Conservation (phyloP, 2,888 invertebrate species). For the Melieria omissa region DNA sequence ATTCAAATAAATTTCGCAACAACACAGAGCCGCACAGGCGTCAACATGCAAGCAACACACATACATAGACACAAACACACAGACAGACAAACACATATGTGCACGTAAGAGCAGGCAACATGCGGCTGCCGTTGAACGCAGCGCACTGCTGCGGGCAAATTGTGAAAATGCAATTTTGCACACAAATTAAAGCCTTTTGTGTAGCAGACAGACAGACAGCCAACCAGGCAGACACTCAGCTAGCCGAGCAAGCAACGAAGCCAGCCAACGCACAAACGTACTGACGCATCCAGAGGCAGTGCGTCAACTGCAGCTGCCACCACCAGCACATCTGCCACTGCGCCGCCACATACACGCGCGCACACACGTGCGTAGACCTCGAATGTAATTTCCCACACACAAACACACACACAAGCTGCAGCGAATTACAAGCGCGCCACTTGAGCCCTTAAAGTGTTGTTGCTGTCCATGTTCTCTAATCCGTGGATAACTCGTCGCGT, state of each 20-base stretch:
- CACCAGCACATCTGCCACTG: too few relatives aligned
- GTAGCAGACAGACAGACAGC: not conserved
- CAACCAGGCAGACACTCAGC: too few relatives aligned
- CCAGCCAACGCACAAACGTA: too few relatives aligned
- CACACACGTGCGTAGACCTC: conserved; percentile 6
- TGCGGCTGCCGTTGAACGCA: conserved; percentile 10
- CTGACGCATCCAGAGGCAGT: too few relatives aligned
- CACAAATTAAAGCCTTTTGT: conserved; percentile 37
- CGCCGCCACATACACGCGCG: too few relatives aligned
- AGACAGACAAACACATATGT: conserved; percentile 16
- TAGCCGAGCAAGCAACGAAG: too few relatives aligned
- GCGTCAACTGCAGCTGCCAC: too few relatives aligned
- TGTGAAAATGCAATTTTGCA: conserved; percentile 36
- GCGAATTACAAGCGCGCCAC: conserved; percentile 1
- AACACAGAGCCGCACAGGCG: not conserved
- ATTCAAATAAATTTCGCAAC: conserved; percentile 1
- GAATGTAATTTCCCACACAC: not conserved
- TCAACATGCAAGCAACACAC: not conserved
- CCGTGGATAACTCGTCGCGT: too few relatives aligned
- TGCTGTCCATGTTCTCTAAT: not conserved
- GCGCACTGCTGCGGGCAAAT: conserved; percentile 28
- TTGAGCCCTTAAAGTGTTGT: conserved; percentile 10
- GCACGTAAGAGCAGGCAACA: not conserved
- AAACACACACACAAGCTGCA: conserved; percentile 8
- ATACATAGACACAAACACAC: conserved; percentile 3